phyloP scores from a whole-genome alignment of 1,140 invertebrate species.

The Daktulosphaira vitifoliae region DNA sequence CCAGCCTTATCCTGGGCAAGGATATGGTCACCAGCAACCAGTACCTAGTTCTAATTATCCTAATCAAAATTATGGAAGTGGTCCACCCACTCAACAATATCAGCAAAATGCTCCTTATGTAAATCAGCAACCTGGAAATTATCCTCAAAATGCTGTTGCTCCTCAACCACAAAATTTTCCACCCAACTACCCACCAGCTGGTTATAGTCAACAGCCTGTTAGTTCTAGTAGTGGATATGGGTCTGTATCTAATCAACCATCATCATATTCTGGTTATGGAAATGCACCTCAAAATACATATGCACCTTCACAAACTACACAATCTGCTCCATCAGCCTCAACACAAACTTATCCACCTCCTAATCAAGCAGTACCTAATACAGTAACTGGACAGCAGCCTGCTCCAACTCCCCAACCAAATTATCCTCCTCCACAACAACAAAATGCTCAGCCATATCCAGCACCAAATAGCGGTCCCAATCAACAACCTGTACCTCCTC shows the following conservation, averaged over 20 bases:
- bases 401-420: background rate
- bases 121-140: slow-evolving; percentile 13
- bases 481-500: slow-evolving; percentile 11
- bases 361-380: slow-evolving; percentile 12
- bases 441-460: slow-evolving; percentile 11
- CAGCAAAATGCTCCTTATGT: slow-evolving; percentile 17
- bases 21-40: slow-evolving; percentile 25
- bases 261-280: slow-evolving; percentile 32
- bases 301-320: slow-evolving; percentile 34
- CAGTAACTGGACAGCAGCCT: slow-evolving; percentile 10
- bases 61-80: slow-evolving; percentile 14
- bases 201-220: slow-evolving; percentile 27
- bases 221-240: slow-evolving; percentile 12
- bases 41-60: slow-evolving; percentile 4
- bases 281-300: slow-evolving; percentile 34
- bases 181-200: slow-evolving; percentile 18
- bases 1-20: slow-evolving; percentile 14
- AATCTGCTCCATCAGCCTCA: slow-evolving; percentile 35
- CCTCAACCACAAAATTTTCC: slow-evolving; percentile 19
- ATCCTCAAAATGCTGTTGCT: slow-evolving; percentile 1
- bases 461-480: slow-evolving; percentile 5
- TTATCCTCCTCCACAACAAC: slow-evolving; percentile 15
- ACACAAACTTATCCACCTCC: slow-evolving; percentile 35
- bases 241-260: slow-evolving; percentile 18
- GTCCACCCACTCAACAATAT: slow-evolving; percentile 9